A percentile compares a stretch with the other conserved stretches of the same genome.
These are phyloP conservation scores for Furcifer pardalis DNA, from an alignment of 2,797 vertebrate genomes.

Conservation along the genomic window DNA sequence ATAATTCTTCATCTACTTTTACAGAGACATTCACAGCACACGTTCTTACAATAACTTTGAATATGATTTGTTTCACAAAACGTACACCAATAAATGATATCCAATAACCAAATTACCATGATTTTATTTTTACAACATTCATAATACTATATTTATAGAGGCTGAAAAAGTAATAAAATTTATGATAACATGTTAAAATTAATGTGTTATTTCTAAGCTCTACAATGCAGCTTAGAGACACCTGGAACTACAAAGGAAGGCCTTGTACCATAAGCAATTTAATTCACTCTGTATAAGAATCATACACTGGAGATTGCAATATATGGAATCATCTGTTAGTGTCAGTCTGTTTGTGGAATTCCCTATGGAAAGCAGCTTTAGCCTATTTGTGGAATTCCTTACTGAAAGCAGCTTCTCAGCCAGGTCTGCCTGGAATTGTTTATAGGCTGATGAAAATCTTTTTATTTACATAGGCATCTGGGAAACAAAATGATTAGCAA, in stretches of 20 bases:
- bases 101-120: no score
- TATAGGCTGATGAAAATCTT: conserved; percentile 3
- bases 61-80: no score
- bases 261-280: neutral
- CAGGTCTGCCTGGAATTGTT: neutral
- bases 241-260: neutral
- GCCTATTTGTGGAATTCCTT: neutral
- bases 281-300: neutral
- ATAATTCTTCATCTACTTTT: no score
- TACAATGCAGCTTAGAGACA: neutral
- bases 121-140: no score
- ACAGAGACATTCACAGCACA: no score
- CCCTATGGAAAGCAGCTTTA: neutral
- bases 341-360: neutral
- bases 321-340: no score
- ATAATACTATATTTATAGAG: no score
- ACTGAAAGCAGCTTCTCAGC: neutral
- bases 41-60: no score
- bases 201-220: no score
- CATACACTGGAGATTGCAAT: neutral
- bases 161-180: no score
- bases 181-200: no score
- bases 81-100: no score
- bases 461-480: neutral
- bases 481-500: neutral